A percentile compares a stretch with the other conserved stretches of the same genome.
Conservation (phyloP, 1,140 invertebrate species). For the Drosophila equinoxialis region DNA sequence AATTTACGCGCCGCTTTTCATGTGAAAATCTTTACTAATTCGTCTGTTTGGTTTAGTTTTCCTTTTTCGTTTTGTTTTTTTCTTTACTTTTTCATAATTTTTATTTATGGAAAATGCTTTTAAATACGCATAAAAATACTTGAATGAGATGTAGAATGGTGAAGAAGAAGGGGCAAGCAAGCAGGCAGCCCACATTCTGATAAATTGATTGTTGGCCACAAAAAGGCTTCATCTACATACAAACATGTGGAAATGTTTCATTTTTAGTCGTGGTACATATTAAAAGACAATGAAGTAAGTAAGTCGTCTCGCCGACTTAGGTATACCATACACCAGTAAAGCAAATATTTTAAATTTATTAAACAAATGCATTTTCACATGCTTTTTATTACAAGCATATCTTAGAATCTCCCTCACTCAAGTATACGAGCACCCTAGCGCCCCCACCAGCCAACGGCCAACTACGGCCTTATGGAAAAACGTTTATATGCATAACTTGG, state of each 20-base stretch:
- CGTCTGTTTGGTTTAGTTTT: slow-evolving; percentile 60
- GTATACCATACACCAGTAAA: no score
- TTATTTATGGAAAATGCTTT: slow-evolving; percentile 81
- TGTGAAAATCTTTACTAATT: slow-evolving; percentile 80
- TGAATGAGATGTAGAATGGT: slow-evolving; percentile 19
- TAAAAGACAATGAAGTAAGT: no score
- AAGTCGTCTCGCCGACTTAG: no score
- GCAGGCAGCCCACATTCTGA: not conserved
- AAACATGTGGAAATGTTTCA: slow-evolving; percentile 7
- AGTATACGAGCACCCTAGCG: no score
- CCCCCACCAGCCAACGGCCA: no score
- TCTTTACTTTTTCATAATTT: slow-evolving; percentile 73
- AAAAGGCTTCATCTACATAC: not conserved
- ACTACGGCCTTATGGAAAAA: no score
- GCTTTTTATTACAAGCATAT: no score
- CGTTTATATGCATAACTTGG: no score
- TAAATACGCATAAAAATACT: slow-evolving; percentile 73
- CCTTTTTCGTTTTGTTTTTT: slow-evolving; percentile 33
- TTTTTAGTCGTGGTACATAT: slow-evolving; percentile 2
- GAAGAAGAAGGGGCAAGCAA: no score
- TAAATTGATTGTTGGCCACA: slow-evolving; percentile 41
- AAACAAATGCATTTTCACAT: no score
- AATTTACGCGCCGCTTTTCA: slow-evolving; percentile 78
- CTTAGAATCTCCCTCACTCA: no score
- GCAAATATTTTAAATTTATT: no score